phyloP scores from a whole-genome alignment of 2,113 vertebrate genomes.

The Entosphenus tridentatus region DNA sequence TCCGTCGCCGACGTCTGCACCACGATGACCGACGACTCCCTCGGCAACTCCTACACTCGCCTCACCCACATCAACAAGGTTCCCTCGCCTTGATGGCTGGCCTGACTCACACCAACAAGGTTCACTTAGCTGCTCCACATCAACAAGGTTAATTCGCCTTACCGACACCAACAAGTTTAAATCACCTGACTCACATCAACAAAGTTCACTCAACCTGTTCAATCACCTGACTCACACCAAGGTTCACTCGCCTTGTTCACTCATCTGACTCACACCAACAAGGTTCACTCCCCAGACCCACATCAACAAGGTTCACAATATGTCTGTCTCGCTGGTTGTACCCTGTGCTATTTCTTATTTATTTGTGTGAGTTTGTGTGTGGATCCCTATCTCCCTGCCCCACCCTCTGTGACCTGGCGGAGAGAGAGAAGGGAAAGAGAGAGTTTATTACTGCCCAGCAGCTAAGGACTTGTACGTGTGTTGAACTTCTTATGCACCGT shows the following conservation, averaged over 20 bases:
- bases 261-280: background rate
- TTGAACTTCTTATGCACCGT: too few relatives aligned
- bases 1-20: background rate
- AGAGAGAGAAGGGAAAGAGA: too few relatives aligned
- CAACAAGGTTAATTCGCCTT: too few relatives aligned
- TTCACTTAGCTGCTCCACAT: too few relatives aligned
- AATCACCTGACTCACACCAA: background rate
- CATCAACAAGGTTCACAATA: background rate
- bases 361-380: background rate
- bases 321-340: background rate
- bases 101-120: too few relatives aligned
- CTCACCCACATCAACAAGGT: background rate
- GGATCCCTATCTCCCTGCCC: too few relatives aligned
- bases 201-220: background rate
- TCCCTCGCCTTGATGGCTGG: too few relatives aligned
- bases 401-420: too few relatives aligned
- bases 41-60: background rate
- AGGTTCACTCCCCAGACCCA: background rate
- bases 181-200: background rate
- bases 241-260: background rate
- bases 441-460: too few relatives aligned
- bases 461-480: too few relatives aligned
- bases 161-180: too few relatives aligned
- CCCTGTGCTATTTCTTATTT: background rate
- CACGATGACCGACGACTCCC: background rate